These are phyloP conservation scores for Tanaodytes sp. DNA, from an alignment of 2,888 invertebrate species.

Conservation along the genomic window DNA sequence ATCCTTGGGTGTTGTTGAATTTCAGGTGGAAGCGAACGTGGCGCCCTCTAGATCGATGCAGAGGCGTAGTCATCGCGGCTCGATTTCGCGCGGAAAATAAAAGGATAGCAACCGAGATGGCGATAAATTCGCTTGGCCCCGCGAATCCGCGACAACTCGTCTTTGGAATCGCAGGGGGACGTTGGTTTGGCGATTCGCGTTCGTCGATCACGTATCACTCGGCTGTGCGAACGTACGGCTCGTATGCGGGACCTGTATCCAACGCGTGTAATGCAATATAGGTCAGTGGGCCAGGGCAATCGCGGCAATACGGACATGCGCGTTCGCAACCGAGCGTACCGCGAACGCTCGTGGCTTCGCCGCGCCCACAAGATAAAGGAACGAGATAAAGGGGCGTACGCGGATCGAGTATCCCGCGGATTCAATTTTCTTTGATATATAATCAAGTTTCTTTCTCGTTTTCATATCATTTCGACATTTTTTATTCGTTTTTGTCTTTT, in stretches of 20 bases:
- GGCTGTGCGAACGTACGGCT: constrained; percentile 53
- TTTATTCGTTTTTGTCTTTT: too few species aligned
- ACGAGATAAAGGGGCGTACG: constrained; percentile 36
- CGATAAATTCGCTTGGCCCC: too few species aligned
- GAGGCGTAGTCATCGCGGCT: too few species aligned
- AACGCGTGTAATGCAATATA: constrained; percentile 65
- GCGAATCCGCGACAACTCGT: too few species aligned
- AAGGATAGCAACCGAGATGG: too few species aligned
- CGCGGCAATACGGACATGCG: constrained; percentile 71
- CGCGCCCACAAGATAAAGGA: constrained; percentile 44
- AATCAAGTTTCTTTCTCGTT: background rate
- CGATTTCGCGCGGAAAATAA: too few species aligned
- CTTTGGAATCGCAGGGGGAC: too few species aligned
- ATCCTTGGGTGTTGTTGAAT: too few species aligned
- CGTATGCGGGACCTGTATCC: constrained; percentile 71
- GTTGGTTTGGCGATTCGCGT: constrained; percentile 68
- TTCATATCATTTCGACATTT: too few species aligned
- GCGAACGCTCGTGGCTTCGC: constrained; percentile 45
- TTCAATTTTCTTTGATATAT: background rate
- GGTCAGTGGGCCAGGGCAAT: constrained; percentile 74
- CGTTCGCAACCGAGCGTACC: constrained; percentile 52
- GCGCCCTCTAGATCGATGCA: too few species aligned
- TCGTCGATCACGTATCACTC: constrained; percentile 61
- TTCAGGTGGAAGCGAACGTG: too few species aligned
- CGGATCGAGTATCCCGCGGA: constrained; percentile 3